phyloP scores from a whole-genome alignment of 1,140 invertebrate genomes.

The Caenorhabditis latens region DNA sequence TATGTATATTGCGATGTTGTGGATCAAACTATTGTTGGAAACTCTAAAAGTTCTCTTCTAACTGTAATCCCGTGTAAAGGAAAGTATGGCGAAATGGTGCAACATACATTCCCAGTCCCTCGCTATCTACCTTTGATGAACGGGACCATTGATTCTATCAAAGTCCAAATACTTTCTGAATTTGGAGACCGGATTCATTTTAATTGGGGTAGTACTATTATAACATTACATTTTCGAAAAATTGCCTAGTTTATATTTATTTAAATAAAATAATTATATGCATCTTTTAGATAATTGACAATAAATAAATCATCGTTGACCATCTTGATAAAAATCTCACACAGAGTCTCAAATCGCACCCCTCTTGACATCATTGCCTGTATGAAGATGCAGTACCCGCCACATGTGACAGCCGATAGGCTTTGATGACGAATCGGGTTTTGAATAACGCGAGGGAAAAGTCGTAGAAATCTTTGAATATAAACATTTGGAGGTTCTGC shows the following conservation, averaged over 20 bases:
- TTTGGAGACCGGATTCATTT: not conserved
- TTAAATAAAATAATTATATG: not conserved
- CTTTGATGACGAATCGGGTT: not conserved
- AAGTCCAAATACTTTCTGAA: not conserved
- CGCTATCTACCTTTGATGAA: not conserved
- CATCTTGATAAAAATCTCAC: not conserved
- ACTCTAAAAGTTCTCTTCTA: not conserved
- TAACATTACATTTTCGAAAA: conserved; percentile 3
- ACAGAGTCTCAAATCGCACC: not conserved
- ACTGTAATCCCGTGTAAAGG: not conserved
- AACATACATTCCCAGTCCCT: not conserved
- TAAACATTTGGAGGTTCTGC: conserved; percentile 1
- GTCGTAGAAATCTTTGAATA: not conserved
- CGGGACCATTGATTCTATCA: not conserved
- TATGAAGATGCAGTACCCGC: not conserved
- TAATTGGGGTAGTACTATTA: conserved; percentile 1
- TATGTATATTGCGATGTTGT: conserved; percentile 9
- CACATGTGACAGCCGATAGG: not conserved
- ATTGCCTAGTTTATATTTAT: not conserved
- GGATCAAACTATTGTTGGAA: not conserved
- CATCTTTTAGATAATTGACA: not conserved
- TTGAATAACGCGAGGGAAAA: not conserved
- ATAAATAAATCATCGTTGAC: not conserved
- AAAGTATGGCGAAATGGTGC: not conserved
- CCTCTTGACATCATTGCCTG: not conserved